phyloP scores from a whole-genome alignment of 2,797 vertebrate genomes.

The Lagocephalus sceleratus region DNA sequence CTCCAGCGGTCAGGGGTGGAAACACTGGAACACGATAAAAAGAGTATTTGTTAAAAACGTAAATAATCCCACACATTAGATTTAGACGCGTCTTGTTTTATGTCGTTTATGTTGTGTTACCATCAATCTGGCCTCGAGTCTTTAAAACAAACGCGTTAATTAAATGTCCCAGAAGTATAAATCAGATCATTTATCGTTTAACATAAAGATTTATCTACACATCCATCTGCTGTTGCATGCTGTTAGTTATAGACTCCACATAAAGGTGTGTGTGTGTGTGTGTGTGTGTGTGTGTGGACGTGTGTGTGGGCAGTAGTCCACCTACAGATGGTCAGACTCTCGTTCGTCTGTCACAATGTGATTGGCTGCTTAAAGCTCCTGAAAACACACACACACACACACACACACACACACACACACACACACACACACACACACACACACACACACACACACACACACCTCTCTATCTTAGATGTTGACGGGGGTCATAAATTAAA shows the following conservation, averaged over 20 bases:
- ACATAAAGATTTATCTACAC: neutral
- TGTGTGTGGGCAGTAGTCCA: neutral
- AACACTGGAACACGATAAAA: too few relatives aligned
- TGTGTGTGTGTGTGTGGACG: neutral
- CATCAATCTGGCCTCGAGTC: too few relatives aligned
- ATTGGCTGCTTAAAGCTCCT: conserved; percentile 7
- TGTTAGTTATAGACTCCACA: neutral
- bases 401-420: neutral
- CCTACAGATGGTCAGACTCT: conserved; percentile 2
- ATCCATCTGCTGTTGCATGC: neutral
- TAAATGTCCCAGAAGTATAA: too few relatives aligned
- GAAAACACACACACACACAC: neutral
- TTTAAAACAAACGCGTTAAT: conserved; percentile 17
- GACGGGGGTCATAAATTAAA: neutral
- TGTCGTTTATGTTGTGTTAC: too few relatives aligned
- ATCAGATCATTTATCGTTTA: too few relatives aligned
- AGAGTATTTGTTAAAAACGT: too few relatives aligned
- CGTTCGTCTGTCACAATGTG: neutral
- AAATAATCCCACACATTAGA: too few relatives aligned
- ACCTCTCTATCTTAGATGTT: neutral
- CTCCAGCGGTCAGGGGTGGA: too few relatives aligned
- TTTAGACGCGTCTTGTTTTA: too few relatives aligned
- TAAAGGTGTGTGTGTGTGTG: neutral
- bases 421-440: neutral
- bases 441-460: neutral